phyloP scores from a whole-genome alignment of 64 coral and sea anemone genomes.

The Hydrozoanthus tunicans region DNA sequence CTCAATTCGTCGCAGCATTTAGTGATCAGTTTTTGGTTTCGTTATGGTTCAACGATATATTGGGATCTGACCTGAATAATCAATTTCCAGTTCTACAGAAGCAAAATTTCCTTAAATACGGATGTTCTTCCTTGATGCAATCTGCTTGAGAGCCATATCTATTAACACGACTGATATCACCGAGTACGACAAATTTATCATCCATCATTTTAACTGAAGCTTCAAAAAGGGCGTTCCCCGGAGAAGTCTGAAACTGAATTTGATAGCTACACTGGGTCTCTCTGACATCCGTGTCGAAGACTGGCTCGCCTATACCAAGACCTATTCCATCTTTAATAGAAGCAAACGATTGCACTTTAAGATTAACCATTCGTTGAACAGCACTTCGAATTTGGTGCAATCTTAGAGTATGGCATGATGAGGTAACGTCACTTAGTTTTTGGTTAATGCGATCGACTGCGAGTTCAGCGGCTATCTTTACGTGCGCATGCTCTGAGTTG shows the following conservation, averaged over 20 bases:
- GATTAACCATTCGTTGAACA: constrained; percentile 67
- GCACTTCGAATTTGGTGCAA: constrained; percentile 67
- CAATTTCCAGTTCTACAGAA: constrained; percentile 40
- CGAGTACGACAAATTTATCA: constrained; percentile 57
- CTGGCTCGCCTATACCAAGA: constrained; percentile 68
- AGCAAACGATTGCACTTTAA: constrained; percentile 71
- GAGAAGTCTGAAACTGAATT: constrained; percentile 67
- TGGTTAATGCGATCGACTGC: constrained; percentile 65
- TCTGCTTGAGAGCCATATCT: constrained; percentile 82
- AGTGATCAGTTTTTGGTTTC: no score
- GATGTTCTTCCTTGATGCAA: constrained; percentile 67
- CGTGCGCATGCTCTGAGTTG: constrained; percentile 60
- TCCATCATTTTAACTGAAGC: constrained; percentile 62
- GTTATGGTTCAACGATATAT: no score
- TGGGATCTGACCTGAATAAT: neutral
- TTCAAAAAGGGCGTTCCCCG: constrained; percentile 73
- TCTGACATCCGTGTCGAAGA: constrained; percentile 45
- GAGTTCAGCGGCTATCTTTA: constrained; percentile 55
- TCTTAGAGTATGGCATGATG: constrained; percentile 52
- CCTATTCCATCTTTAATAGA: constrained; percentile 71
- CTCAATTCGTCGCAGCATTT: no score
- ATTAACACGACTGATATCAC: constrained; percentile 87
- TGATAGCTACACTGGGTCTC: constrained; percentile 71
- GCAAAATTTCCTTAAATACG: constrained; percentile 82
- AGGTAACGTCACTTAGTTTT: constrained; percentile 5